Evolutionary conservation across 1,140 invertebrate genomes (phyloP), one percentile per base, ranked within the genome.

Genomic region (Lerema accius): DNA sequence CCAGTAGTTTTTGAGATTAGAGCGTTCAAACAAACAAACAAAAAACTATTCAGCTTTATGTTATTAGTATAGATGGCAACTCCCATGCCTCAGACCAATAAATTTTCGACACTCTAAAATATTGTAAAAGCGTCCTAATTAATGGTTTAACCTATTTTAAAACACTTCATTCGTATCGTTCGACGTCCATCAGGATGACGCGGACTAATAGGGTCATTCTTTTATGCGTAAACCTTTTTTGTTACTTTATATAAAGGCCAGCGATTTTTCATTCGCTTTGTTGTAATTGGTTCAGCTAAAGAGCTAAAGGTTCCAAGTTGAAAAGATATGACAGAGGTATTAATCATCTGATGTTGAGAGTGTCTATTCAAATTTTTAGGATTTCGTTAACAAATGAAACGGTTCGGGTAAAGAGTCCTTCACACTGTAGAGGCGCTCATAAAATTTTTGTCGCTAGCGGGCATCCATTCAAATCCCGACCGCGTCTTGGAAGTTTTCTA

Each of bases 241-340:
- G 35, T 11, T 37, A 11, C 35, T 37, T 37, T 37, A 11, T 37
- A 37, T 11, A 37, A 32, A 32, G 9, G 10, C 35, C n/a, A 37
- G 35, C 35, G 35, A 37, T 37, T 37, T 11, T 37, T 37, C 35
- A 37, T 37, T 37, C 35, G 35, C 35, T 37, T 37, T 37, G 35
- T 37, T 37, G 7, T 37, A 37, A 37, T 37, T 37, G 35, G 35
- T 1, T 37, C 1, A n/a, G n/a, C 10, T 37, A 11, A 37, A 37
- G 35, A 37, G n/a, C 35, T 37, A 37, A 37, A 37, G 10, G n/a
- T 11, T 2, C 4, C 3, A 1, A 7, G 35, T 11, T 37, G n/a
- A 37, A 37, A 37, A 37, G 10, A 2, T 37, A 11, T 37, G 35
- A 37, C 35, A 11, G n/a, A n/a, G n/a, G n/a, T 37, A 37, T 37